phyloP scores from a whole-genome alignment of 2,888 invertebrate species.

The Ophraella communa region DNA sequence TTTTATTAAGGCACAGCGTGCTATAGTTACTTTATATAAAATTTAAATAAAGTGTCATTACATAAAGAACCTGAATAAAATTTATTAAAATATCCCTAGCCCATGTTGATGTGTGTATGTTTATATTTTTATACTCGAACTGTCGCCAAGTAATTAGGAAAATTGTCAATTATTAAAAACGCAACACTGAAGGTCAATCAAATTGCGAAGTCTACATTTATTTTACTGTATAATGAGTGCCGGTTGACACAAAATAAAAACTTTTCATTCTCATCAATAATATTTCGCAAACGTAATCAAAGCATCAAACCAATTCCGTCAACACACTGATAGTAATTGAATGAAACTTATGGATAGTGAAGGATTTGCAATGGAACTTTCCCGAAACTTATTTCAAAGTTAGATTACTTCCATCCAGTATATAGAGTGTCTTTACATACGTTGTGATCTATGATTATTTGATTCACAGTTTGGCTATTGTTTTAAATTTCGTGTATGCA shows the following conservation, averaged over 20 bases:
- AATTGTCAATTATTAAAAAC: too few relatives aligned
- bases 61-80: too few relatives aligned
- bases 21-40: too few relatives aligned
- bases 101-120: too few relatives aligned
- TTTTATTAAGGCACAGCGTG: too few relatives aligned
- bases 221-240: too few relatives aligned
- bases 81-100: too few relatives aligned
- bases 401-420: conserved; percentile 46
- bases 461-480: conserved; percentile 19
- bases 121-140: too few relatives aligned
- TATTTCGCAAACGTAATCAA: not conserved
- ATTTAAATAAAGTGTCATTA: too few relatives aligned
- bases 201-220: too few relatives aligned
- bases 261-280: not conserved
- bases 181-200: too few relatives aligned
- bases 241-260: not conserved
- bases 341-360: conserved; percentile 35
- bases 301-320: conserved; percentile 24
- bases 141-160: too few relatives aligned
- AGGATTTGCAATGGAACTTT: conserved; percentile 30
- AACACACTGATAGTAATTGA: conserved; percentile 35
- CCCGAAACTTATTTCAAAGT: conserved; percentile 44
- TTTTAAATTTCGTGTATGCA: not conserved
- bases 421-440: conserved; percentile 30
- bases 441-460: conserved; percentile 39